These are phyloP conservation scores for Pogonocichla stellata DNA, from an alignment of 2,113 vertebrate species.

Conservation along the genomic window DNA sequence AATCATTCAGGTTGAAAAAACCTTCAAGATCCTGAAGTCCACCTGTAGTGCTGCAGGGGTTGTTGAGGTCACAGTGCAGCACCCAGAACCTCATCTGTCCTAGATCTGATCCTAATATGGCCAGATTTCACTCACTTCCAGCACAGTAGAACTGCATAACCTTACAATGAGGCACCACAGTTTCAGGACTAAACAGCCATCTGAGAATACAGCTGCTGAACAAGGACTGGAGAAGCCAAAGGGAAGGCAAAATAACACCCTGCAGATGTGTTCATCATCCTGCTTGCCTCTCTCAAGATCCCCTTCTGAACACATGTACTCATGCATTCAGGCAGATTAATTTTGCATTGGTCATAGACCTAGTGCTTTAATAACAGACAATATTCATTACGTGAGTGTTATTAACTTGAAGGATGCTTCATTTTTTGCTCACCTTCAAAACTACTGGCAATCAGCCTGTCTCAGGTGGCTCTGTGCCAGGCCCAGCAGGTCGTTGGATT, in stretches of 20 bases:
- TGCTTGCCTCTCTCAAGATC: not conserved
- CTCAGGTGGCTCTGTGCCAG: not conserved
- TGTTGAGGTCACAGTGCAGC: not conserved
- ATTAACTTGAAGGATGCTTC: slow-evolving; percentile 21
- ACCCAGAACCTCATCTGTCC: not conserved
- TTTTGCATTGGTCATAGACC: slow-evolving; percentile 3
- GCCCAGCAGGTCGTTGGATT: not conserved
- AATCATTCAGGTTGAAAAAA: not conserved
- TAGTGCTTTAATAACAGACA: not conserved
- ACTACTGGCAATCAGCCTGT: not conserved
- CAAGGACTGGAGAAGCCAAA: not conserved
- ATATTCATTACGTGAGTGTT: not conserved
- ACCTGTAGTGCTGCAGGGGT: not conserved
- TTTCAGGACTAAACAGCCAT: not conserved
- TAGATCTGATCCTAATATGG: not conserved
- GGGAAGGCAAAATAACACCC: not conserved
- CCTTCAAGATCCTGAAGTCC: not conserved
- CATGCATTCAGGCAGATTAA: not conserved
- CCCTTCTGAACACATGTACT: not conserved
- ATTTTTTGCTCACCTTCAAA: slow-evolving; percentile 21
- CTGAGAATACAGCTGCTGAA: not conserved
- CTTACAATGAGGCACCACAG: not conserved
- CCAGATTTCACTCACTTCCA: not conserved
- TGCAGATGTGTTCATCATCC: not conserved
- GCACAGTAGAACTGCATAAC: not conserved